Percentiles rank a stretch among this genome's conserved stretches.
Conservation (phyloP, 2,113 vertebrate species). For the Alces alces region DNA sequence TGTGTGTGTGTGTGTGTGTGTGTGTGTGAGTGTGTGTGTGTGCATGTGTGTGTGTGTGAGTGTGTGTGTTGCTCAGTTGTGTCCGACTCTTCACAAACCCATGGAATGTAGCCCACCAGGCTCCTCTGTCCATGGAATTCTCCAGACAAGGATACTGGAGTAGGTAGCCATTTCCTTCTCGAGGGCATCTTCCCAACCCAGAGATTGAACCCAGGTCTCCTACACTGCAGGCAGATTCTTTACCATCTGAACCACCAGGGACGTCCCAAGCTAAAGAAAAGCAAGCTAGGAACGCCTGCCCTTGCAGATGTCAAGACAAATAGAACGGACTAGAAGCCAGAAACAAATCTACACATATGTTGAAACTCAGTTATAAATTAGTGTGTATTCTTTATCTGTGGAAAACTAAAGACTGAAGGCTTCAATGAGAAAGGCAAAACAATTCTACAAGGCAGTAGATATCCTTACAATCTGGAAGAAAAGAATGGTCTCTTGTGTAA, state of each 20-base stretch:
- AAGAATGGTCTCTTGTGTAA: not conserved
- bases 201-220: not conserved
- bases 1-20: not conserved
- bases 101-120: not conserved
- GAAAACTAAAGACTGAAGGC: not conserved
- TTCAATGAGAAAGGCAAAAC: not conserved
- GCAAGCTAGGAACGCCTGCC: not conserved
- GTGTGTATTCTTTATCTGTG: not conserved
- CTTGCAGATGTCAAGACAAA: not conserved
- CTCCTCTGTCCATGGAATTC: not conserved
- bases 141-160: not conserved
- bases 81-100: rapidly evolving
- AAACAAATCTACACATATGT: not conserved
- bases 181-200: not conserved
- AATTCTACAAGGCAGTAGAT: not conserved
- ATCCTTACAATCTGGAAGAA: not conserved
- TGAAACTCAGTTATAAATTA: not conserved
- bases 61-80: not conserved
- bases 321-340: not conserved
- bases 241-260: not conserved
- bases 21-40: not conserved
- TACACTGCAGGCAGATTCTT: not conserved
- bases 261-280: not conserved
- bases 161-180: not conserved
- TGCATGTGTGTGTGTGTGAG: not conserved